Evolutionary conservation across 2,888 invertebrate genomes (phyloP).

Genomic region (Meloe dianella): DNA sequence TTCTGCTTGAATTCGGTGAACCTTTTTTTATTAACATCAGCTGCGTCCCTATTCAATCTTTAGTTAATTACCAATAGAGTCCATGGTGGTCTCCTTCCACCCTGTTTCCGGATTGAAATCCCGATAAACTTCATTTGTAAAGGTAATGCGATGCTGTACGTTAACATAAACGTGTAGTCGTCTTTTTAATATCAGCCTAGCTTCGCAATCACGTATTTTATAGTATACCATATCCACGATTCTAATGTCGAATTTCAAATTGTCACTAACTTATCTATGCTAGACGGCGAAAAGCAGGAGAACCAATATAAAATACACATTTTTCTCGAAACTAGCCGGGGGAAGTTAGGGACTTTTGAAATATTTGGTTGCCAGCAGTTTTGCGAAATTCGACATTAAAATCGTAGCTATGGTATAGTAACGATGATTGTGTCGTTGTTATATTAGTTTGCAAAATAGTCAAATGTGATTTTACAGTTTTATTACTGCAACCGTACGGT

Average conservation of each 20-base stretch:
- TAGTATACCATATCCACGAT: too few relatives aligned
- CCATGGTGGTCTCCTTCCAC: slow-evolving; percentile 12
- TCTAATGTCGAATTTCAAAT: too few relatives aligned
- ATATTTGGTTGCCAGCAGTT: too few relatives aligned
- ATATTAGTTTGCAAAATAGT: background rate
- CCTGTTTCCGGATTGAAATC: slow-evolving; percentile 20
- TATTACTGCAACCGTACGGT: slow-evolving; percentile 8
- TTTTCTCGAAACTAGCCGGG: too few relatives aligned
- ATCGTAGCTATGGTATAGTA: too few relatives aligned
- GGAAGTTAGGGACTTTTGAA: too few relatives aligned
- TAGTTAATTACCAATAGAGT: slow-evolving; percentile 27
- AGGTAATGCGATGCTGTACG: slow-evolving; percentile 21
- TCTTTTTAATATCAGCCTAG: slow-evolving; percentile 20
- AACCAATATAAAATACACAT: too few relatives aligned
- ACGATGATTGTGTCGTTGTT: slow-evolving; percentile 14
- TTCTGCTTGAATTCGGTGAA: slow-evolving; percentile 2
- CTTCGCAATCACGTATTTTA: slow-evolving; percentile 14
- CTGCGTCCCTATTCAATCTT: slow-evolving; percentile 25
- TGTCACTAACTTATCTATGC: too few relatives aligned
- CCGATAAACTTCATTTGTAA: slow-evolving; percentile 28
- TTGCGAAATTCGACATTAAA: too few relatives aligned
- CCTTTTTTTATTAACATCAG: slow-evolving; percentile 19
- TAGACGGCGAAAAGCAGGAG: too few relatives aligned
- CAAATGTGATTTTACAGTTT: slow-evolving; percentile 12
- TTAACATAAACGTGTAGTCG: slow-evolving; percentile 15